These are phyloP conservation scores for Nixonia krombeini DNA, from an alignment of 1,140 invertebrate genomes.

Conservation along the genomic window DNA sequence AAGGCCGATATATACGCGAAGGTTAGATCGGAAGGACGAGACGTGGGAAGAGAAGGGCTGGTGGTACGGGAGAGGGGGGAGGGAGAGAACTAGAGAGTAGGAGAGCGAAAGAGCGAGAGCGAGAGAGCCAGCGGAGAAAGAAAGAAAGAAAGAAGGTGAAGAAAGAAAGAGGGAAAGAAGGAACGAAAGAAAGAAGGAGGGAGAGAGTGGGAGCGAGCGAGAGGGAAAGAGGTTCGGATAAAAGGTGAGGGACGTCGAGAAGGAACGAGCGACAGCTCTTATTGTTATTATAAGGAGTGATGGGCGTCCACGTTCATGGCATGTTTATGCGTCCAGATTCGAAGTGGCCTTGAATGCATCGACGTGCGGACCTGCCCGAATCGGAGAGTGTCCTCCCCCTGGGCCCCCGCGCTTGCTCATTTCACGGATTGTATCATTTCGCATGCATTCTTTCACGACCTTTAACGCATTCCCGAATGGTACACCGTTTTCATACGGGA, in stretches of 20 bases:
- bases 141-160: conserved; percentile 3
- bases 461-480: no score
- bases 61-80: conserved; percentile 1
- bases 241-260: conserved; percentile 35
- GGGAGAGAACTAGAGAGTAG: conserved; percentile 22
- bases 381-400: conserved; percentile 14
- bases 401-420: not conserved
- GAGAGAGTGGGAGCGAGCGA: conserved; percentile 1
- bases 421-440: no score
- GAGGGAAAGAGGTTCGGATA: conserved; percentile 15
- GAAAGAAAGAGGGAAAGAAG: no score
- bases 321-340: conserved; percentile 40
- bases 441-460: no score
- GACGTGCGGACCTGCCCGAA: conserved; percentile 6
- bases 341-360: conserved; percentile 34
- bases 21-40: conserved; percentile 17
- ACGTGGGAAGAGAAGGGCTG: not conserved
- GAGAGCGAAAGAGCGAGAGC: conserved; percentile 28
- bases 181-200: not conserved
- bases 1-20: conserved; percentile 38
- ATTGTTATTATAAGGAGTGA: conserved; percentile 54
- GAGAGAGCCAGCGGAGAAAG: conserved; percentile 1
- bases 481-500: no score
- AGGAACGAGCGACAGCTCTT: conserved; percentile 28
- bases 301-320: conserved; percentile 30